These are phyloP conservation scores for Gulo gulo DNA, from an alignment of 2,113 vertebrate genomes.

Conservation along the genomic window DNA sequence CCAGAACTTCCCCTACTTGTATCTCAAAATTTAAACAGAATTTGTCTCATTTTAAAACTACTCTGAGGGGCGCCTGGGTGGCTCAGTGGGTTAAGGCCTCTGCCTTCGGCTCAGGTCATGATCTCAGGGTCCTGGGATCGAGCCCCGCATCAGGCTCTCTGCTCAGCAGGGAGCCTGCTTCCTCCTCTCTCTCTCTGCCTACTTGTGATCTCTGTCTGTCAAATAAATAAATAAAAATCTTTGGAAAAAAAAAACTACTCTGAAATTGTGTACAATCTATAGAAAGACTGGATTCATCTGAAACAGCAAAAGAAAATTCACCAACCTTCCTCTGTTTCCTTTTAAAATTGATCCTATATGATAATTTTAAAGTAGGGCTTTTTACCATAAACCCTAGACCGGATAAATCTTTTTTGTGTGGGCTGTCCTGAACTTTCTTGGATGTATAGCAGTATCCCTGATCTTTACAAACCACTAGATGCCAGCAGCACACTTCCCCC, in stretches of 20 bases:
- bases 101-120: no score
- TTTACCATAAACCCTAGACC: not conserved
- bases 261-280: not conserved
- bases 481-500: not conserved
- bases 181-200: no score
- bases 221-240: no score
- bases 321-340: not conserved
- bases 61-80: no score
- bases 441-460: not conserved
- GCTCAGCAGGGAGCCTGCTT: no score
- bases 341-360: not conserved
- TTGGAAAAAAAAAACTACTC: constrained; percentile 10
- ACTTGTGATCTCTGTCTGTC: no score
- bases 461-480: not conserved
- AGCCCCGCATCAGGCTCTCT: no score
- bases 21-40: not conserved
- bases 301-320: not conserved
- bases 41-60: not conserved
- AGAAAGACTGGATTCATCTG: not conserved
- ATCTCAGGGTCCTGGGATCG: no score
- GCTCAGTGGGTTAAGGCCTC: no score
- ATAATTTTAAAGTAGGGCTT: not conserved
- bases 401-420: not conserved
- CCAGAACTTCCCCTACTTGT: not conserved
- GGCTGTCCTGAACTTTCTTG: not conserved